Percentiles rank a stretch among this genome's conserved stretches.
phyloP scores from a whole-genome alignment of 2,113 vertebrate genomes.

The Alces alces region DNA sequence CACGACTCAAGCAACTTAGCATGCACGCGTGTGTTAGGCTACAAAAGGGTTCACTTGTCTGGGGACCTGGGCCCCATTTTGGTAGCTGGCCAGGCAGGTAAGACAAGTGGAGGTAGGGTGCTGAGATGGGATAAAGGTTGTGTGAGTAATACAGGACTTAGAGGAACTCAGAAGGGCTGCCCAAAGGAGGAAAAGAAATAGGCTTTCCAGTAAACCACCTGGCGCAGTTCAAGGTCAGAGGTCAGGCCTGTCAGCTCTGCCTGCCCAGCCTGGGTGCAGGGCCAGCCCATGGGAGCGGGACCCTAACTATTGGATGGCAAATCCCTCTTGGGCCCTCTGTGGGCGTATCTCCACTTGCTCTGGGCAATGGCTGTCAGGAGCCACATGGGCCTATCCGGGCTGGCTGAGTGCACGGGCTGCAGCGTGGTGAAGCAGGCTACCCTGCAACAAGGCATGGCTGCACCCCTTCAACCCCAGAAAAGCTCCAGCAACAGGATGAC shows the following conservation, averaged over 20 bases:
- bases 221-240: background rate
- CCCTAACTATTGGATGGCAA: rapidly evolving
- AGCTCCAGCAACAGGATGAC: background rate
- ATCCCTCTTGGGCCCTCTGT: rapidly evolving
- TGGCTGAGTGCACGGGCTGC: rapidly evolving
- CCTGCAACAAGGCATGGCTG: background rate
- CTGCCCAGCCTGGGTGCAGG: background rate
- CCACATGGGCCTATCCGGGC: rapidly evolving
- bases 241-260: background rate
- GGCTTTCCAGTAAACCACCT: background rate
- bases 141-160: rapidly evolving
- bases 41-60: background rate
- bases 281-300: rapidly evolving
- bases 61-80: background rate
- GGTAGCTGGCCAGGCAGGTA: conserved; percentile 25
- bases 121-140: background rate
- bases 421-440: rapidly evolving
- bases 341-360: background rate
- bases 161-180: background rate
- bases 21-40: background rate
- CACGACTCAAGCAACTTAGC: background rate
- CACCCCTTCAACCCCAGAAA: background rate
- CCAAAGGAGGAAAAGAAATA: background rate
- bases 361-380: rapidly evolving
- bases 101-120: background rate